These are phyloP conservation scores for Aphidius ervi DNA, from an alignment of 1,140 invertebrate species.

Conservation along the genomic window DNA sequence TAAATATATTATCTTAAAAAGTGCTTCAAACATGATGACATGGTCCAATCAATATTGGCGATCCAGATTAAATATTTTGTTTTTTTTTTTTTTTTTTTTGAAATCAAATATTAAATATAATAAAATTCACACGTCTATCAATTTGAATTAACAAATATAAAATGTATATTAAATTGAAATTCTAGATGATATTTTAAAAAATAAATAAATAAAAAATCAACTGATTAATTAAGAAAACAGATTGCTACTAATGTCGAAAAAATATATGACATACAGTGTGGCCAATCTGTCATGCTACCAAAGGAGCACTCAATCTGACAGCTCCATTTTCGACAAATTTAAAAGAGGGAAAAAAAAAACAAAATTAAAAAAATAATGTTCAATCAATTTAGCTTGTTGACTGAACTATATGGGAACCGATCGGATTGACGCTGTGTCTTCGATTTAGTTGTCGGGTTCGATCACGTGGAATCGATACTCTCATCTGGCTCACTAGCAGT, in stretches of 20 bases:
- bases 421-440: slow-evolving; percentile 29
- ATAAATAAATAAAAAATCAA: slow-evolving; percentile 22
- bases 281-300: slow-evolving; percentile 43
- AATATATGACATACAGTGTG: slow-evolving; percentile 28
- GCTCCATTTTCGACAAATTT: background rate
- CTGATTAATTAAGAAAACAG: slow-evolving; percentile 50
- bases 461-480: slow-evolving; percentile 47
- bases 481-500: slow-evolving; percentile 25
- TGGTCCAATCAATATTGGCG: background rate
- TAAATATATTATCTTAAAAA: slow-evolving; percentile 1
- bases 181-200: slow-evolving; percentile 4
- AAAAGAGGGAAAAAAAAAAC: too few species aligned
- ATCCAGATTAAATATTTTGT: background rate
- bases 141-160: too few species aligned
- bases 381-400: slow-evolving; percentile 17
- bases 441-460: slow-evolving; percentile 48
- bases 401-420: slow-evolving; percentile 23
- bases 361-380: background rate
- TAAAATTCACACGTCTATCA: slow-evolving; percentile 1
- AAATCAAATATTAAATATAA: background rate
- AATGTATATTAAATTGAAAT: background rate
- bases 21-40: background rate
- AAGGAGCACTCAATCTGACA: slow-evolving; percentile 42
- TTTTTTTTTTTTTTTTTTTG: background rate
- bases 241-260: slow-evolving; percentile 50